phyloP scores from a whole-genome alignment of 2,797 vertebrate species.

The Pseudocheirus occidentalis region DNA sequence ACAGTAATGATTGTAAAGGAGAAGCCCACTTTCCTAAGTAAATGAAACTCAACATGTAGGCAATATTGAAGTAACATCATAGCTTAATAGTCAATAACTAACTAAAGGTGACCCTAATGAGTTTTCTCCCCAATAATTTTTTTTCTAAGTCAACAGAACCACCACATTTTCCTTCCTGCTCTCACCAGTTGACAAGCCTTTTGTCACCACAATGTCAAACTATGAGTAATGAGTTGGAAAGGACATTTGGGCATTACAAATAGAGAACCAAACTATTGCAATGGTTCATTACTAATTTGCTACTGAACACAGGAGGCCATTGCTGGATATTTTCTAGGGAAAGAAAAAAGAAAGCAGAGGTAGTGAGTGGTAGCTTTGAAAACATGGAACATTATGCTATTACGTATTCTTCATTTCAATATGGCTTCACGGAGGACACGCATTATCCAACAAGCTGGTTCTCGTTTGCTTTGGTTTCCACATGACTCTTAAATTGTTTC shows the following conservation, averaged over 20 bases:
- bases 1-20: background rate
- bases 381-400: conserved; percentile 61
- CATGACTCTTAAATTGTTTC: conserved; percentile 50
- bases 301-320: conserved; percentile 47
- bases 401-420: conserved; percentile 65
- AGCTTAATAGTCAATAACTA: conserved; percentile 28
- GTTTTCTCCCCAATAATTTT: background rate
- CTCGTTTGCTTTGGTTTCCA: conserved; percentile 78
- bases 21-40: conserved; percentile 22
- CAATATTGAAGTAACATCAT: background rate
- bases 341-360: conserved; percentile 74
- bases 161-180: conserved; percentile 31
- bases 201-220: conserved; percentile 33
- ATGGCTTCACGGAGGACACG: conserved; percentile 81
- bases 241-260: conserved; percentile 32
- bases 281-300: conserved; percentile 51
- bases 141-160: conserved; percentile 16
- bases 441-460: conserved; percentile 47
- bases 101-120: conserved; percentile 19
- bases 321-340: conserved; percentile 69
- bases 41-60: conserved; percentile 25
- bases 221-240: conserved; percentile 42
- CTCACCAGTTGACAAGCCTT: conserved; percentile 40
- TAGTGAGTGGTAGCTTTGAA: conserved; percentile 79
- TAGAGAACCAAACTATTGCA: background rate